phyloP scores from a whole-genome alignment of 2,113 vertebrate genomes.

The Acinonyx jubatus region DNA sequence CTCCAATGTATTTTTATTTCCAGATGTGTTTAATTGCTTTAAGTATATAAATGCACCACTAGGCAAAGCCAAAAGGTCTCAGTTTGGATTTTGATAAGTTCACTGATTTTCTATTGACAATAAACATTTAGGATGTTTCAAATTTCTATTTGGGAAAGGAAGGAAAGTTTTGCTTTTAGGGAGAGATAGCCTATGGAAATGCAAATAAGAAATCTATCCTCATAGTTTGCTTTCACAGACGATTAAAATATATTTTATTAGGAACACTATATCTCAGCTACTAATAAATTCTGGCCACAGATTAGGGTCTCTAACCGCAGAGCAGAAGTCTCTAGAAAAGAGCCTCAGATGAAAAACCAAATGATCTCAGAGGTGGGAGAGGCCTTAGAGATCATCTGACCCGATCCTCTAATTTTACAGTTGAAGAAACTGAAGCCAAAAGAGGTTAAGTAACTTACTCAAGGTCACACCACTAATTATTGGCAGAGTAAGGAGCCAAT shows the following conservation, averaged over 20 bases:
- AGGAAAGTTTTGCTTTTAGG: not conserved
- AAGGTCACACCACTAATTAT: not conserved
- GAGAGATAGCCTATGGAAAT: not conserved
- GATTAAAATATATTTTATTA: slow-evolving; percentile 29
- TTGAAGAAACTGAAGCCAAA: not conserved
- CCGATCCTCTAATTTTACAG: not conserved
- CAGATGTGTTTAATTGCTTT: not conserved
- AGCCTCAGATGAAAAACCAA: not conserved
- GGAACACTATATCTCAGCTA: not conserved
- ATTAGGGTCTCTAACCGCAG: not conserved
- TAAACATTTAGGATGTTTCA: not conserved
- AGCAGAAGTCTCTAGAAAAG: not conserved
- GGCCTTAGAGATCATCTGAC: not conserved
- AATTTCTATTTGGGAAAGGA: not conserved
- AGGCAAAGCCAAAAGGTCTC: not conserved
- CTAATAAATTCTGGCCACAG: not conserved
- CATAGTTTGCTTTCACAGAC: slow-evolving; percentile 13
- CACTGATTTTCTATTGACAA: not conserved
- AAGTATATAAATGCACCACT: not conserved
- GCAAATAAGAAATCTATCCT: not conserved
- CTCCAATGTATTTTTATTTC: not conserved
- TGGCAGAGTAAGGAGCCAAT: not conserved
- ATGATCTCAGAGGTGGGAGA: not conserved
- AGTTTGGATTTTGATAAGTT: not conserved
- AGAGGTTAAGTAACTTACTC: not conserved